Conservation (phyloP, 2,113 vertebrate species). For the Grammomys dolichurus region DNA sequence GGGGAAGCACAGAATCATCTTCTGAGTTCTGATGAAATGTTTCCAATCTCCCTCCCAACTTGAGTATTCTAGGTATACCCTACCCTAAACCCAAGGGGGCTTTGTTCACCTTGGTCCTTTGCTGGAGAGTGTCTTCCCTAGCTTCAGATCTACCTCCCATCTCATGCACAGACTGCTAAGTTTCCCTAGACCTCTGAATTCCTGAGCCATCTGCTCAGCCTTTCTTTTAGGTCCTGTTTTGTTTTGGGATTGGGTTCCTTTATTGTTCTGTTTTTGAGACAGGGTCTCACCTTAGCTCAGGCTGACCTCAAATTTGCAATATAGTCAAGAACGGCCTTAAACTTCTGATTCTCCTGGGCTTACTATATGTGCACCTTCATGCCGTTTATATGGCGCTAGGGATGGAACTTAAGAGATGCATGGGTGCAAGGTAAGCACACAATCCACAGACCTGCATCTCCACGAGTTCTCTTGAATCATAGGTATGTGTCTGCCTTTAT, state of each 20-base stretch:
- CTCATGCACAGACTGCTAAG: not conserved
- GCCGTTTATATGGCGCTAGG: not conserved
- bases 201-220: not conserved
- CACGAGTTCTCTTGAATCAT: not conserved
- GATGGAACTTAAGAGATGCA: not conserved
- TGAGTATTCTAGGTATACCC: not conserved
- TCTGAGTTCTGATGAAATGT: not conserved
- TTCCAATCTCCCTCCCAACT: not conserved
- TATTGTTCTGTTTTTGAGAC: not conserved
- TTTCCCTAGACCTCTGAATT: not conserved
- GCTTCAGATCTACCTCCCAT: not conserved
- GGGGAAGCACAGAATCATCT: not conserved
- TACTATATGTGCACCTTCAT: no score
- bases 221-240: not conserved
- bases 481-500: not conserved
- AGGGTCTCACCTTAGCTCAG: not conserved
- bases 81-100: rapidly evolving
- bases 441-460: not conserved
- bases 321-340: not conserved
- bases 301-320: not conserved
- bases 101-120: not conserved
- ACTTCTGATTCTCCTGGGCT: not conserved
- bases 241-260: not conserved
- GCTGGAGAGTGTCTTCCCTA: not conserved
- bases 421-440: not conserved